Base-by-base conservation (phyloP, 2,888 invertebrate species). In the Agrenia bidenticulata region DNA sequence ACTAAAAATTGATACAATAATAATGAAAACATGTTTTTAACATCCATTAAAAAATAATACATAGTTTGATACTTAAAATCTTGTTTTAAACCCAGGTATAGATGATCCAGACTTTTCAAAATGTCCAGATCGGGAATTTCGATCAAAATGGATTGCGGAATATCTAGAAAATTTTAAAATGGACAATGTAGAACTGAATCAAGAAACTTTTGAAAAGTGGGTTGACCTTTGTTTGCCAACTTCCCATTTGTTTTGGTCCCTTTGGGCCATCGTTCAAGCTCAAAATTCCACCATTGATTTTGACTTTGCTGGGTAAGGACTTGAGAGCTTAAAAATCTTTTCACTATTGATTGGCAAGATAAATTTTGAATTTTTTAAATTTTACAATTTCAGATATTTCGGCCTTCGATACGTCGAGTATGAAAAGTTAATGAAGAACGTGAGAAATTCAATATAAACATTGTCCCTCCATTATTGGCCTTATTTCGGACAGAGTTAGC, bases 181-280 rank as follows among this genome's bases (percentile, higher is more conserved):
- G 2, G 54, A 27, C 32, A 55, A 15, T 1, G 15, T 39, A 2
- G 13, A 24, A 24, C 55, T 62, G 15, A 15, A 54, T 0, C 63
- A 67, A 39, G 69, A 68, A 32, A 9, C 56, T 11, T 70, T 73
- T 64, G 64, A 69, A 27, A n/a, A 45, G 0, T 76, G 76, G 76
- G 72, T 76, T 1, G 67, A 74, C 19, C 58, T 76, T 9, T 74
- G 70, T 54, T 62, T 59, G 9, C 73, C 76, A 0, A 64, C 69
- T 4, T 85, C 92, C 1, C 92, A 95, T 80, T 87, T 94, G 75
- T 86, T 94, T 76, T 97, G 96, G 96, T 89, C 89, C 2, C 82
- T 93, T 60, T 97, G 97, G 97, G 87, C 89, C 0, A 82, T 95
- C 1, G 88, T 96, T 63, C 96, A 97, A 80, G 89, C 89, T 11